These are phyloP conservation scores for Grantiella picta DNA, from an alignment of 2,113 vertebrate species.

Conservation along the genomic window DNA sequence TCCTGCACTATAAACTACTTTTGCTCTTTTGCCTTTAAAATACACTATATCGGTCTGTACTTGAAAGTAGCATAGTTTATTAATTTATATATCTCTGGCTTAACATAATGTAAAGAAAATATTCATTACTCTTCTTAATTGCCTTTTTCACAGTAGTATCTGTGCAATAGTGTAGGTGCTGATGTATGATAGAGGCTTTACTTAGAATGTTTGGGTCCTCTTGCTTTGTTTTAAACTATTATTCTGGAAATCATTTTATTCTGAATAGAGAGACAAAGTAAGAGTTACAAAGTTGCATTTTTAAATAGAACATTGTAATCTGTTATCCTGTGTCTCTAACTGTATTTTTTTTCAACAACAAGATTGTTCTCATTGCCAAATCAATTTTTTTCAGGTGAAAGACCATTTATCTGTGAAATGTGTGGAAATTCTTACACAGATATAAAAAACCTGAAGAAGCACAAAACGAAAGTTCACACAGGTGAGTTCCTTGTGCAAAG, in stretches of 20 bases:
- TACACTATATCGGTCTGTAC: not conserved
- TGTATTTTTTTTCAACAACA: not conserved
- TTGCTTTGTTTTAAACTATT: not conserved
- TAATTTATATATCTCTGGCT: not conserved
- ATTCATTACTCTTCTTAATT: not conserved
- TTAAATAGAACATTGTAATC: not conserved
- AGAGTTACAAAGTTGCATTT: not conserved
- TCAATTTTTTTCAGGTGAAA: constrained; percentile 80
- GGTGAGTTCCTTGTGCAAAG: constrained; percentile 67
- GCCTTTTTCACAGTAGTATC: not conserved
- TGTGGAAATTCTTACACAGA: constrained; percentile 96
- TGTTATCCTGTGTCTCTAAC: not conserved
- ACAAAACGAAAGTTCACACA: constrained; percentile 90
- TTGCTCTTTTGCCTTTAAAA: constrained; percentile 54
- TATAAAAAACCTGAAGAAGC: constrained; percentile 96
- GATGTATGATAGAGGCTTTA: not conserved
- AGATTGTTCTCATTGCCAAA: not conserved
- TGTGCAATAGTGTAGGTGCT: fast-evolving
- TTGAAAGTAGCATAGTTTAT: not conserved
- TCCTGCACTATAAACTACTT: constrained; percentile 38
- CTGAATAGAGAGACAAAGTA: not conserved
- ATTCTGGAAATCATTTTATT: not conserved
- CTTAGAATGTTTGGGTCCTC: not conserved
- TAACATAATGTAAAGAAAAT: not conserved
- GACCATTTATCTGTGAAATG: constrained; percentile 92